These are phyloP conservation scores for Melitaea cinxia DNA, from an alignment of 1,140 invertebrate genomes.

Conservation along the genomic window DNA sequence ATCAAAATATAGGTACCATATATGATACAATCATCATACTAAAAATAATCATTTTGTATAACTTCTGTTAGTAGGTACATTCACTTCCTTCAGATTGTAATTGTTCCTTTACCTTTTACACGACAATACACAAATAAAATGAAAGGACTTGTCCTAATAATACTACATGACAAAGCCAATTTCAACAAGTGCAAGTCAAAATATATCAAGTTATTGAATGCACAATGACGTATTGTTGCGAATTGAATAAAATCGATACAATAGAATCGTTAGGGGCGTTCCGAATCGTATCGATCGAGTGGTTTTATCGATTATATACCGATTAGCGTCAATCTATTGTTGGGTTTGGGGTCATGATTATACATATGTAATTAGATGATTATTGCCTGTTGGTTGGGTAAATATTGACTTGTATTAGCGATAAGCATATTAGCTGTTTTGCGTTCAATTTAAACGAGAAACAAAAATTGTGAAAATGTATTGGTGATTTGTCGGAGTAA, in stretches of 20 bases:
- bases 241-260: constrained; percentile 36
- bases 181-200: constrained; percentile 36
- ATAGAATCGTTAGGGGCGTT: constrained; percentile 37
- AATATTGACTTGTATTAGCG: neutral
- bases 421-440: no score
- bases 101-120: neutral
- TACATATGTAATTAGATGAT: constrained; percentile 23
- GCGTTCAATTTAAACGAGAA: no score
- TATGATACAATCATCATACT: no score
- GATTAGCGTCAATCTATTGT: constrained; percentile 35
- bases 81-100: neutral
- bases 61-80: neutral
- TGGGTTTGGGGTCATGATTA: constrained; percentile 30
- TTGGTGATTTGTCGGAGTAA: no score
- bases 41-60: no score
- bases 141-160: constrained; percentile 9
- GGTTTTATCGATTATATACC: constrained; percentile 36
- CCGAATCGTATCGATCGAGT: constrained; percentile 35
- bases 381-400: constrained; percentile 5
- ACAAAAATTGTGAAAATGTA: no score
- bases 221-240: constrained; percentile 26
- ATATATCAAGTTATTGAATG: constrained; percentile 33
- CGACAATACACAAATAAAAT: constrained; percentile 4
- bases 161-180: constrained; percentile 7
- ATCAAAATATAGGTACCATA: no score